Conservation (phyloP, 2,113 vertebrate species). For the Seriola quinqueradiata region DNA sequence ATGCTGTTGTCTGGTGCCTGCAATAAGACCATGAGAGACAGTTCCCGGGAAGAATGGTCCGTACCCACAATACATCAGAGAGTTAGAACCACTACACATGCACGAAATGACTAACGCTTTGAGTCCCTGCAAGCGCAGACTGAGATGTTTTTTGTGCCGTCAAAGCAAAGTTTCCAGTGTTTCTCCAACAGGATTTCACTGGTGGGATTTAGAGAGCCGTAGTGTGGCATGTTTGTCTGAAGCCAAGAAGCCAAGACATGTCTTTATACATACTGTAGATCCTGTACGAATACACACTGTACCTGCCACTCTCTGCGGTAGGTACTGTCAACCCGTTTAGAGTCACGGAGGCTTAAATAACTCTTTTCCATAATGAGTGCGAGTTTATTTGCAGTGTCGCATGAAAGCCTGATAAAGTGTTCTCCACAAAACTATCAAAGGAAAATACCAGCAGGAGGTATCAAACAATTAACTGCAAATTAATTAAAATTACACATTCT, state of each 20-base stretch:
- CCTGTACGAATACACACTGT: background rate
- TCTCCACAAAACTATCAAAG: slow-evolving; percentile 9
- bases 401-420: background rate
- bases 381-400: slow-evolving; percentile 5
- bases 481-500: slow-evolving; percentile 26
- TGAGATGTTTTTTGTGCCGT: slow-evolving; percentile 28
- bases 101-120: background rate
- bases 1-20: background rate
- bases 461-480: slow-evolving; percentile 28
- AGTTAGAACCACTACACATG: background rate
- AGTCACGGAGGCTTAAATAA: background rate
- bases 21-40: background rate
- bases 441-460: slow-evolving; percentile 7
- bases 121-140: background rate
- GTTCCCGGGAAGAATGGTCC: background rate
- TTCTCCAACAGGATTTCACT: slow-evolving; percentile 32
- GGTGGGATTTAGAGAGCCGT: slow-evolving; percentile 14
- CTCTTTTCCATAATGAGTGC: background rate
- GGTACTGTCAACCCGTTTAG: background rate
- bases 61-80: background rate
- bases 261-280: slow-evolving; percentile 8
- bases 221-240: slow-evolving; percentile 9
- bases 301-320: background rate
- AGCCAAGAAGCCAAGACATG: background rate
- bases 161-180: slow-evolving; percentile 7